phyloP scores from a whole-genome alignment of 2,797 vertebrate genomes.

The Lophius americanus region DNA sequence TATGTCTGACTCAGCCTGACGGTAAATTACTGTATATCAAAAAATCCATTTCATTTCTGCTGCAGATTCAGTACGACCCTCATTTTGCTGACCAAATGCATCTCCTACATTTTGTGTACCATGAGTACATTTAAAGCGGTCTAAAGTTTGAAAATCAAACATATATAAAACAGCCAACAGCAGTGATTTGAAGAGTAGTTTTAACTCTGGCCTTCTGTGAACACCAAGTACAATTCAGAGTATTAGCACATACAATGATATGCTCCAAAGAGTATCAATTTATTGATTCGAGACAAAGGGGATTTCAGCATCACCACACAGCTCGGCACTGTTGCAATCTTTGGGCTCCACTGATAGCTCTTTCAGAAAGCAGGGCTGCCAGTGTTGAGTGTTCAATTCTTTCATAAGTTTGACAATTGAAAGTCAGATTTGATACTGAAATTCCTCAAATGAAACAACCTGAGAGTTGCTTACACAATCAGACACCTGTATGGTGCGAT shows the following conservation, averaged over 20 bases:
- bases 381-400: not conserved
- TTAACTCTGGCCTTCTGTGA: not conserved
- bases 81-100: slow-evolving; percentile 41
- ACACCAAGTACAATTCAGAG: slow-evolving; percentile 8
- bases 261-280: slow-evolving; percentile 9
- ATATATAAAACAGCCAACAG: slow-evolving; percentile 14
- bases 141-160: slow-evolving; percentile 14
- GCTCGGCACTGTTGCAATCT: slow-evolving; percentile 22
- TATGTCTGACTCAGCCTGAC: slow-evolving; percentile 2
- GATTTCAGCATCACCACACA: slow-evolving; percentile 29
- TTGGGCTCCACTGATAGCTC: slow-evolving; percentile 39
- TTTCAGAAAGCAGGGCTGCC: slow-evolving; percentile 22
- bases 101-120: slow-evolving; percentile 25
- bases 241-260: slow-evolving; percentile 27
- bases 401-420: slow-evolving; percentile 31
- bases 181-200: too few species aligned
- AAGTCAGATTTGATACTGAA: slow-evolving; percentile 42
- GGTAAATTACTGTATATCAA: slow-evolving; percentile 35
- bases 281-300: slow-evolving; percentile 42
- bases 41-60: slow-evolving; percentile 26
- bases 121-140: slow-evolving; percentile 18
- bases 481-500: slow-evolving; percentile 7
- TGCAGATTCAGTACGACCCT: slow-evolving; percentile 34
- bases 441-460: slow-evolving; percentile 26
- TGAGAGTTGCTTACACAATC: slow-evolving; percentile 34